These are phyloP conservation scores for Tribolium castaneum DNA, from an alignment of 1,140 invertebrate species.

Conservation along the genomic window DNA sequence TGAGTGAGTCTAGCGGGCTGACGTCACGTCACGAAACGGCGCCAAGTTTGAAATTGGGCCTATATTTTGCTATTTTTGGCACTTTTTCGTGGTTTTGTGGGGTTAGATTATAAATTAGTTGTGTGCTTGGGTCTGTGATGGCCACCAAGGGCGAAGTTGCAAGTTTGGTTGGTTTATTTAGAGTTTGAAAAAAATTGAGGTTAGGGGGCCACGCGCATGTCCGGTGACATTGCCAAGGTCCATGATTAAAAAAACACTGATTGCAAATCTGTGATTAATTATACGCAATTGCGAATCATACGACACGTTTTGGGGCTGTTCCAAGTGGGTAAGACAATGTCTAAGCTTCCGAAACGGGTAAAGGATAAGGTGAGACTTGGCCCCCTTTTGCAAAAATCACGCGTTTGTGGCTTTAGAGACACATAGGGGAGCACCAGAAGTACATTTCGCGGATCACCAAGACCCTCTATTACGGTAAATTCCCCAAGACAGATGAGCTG, in stretches of 20 bases:
- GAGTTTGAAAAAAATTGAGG: no score
- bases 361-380: background rate
- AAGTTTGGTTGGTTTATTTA: no score
- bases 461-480: slow-evolving; percentile 86
- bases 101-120: no score
- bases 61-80: background rate
- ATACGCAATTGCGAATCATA: no score
- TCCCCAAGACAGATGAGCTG: slow-evolving; percentile 76
- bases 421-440: slow-evolving; percentile 70
- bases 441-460: slow-evolving; percentile 84
- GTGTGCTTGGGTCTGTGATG: no score
- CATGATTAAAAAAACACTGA: no score
- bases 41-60: background rate
- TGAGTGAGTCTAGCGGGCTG: background rate
- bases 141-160: no score
- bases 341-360: background rate
- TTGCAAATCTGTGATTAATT: no score
- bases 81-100: background rate
- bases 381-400: background rate
- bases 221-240: no score
- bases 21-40: background rate
- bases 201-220: no score
- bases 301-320: no score
- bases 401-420: background rate
- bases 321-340: background rate